phyloP scores from a whole-genome alignment of 2,888 invertebrate species.

The Oegoconia quadripuncta region DNA sequence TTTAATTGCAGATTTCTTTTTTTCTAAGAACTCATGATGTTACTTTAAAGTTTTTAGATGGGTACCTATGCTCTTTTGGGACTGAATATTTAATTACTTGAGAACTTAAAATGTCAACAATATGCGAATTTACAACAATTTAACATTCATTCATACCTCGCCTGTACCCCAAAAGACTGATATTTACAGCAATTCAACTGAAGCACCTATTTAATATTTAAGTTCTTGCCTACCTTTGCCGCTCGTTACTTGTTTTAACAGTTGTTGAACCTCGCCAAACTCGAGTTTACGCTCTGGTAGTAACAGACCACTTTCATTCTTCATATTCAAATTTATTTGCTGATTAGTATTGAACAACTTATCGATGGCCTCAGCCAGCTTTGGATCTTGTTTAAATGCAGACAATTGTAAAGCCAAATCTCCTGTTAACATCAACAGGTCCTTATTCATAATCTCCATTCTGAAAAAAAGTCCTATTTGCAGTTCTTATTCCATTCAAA shows the following conservation, averaged over 20 bases:
- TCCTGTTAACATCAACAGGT: conserved; percentile 43
- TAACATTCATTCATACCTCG: too few species aligned
- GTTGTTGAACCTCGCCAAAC: conserved; percentile 54
- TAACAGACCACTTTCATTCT: conserved; percentile 22
- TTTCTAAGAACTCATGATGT: too few species aligned
- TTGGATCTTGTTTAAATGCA: conserved; percentile 57
- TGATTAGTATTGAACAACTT: conserved; percentile 41
- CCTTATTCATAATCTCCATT: conserved; percentile 65
- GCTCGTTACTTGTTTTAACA: conserved; percentile 35
- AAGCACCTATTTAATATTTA: too few species aligned
- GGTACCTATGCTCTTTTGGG: too few species aligned
- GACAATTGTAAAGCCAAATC: conserved; percentile 37
- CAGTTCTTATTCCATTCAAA: conserved; percentile 36
- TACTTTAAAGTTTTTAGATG: too few species aligned
- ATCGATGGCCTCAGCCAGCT: conserved; percentile 58
- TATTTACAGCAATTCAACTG: too few species aligned
- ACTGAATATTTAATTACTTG: too few species aligned
- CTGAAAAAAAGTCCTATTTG: conserved; percentile 40
- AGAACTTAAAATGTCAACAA: too few species aligned
- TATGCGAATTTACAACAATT: too few species aligned
- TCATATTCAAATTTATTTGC: conserved; percentile 14
- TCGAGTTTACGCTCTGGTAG: conserved; percentile 60
- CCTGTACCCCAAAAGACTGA: too few species aligned
- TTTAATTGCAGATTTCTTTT: too few species aligned
- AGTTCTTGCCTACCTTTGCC: conserved; percentile 12